Percentiles rank a stretch among this genome's conserved stretches.
Evolutionary conservation across 2,113 vertebrate species (phyloP).

Genomic region (Hypanus sabinus): DNA sequence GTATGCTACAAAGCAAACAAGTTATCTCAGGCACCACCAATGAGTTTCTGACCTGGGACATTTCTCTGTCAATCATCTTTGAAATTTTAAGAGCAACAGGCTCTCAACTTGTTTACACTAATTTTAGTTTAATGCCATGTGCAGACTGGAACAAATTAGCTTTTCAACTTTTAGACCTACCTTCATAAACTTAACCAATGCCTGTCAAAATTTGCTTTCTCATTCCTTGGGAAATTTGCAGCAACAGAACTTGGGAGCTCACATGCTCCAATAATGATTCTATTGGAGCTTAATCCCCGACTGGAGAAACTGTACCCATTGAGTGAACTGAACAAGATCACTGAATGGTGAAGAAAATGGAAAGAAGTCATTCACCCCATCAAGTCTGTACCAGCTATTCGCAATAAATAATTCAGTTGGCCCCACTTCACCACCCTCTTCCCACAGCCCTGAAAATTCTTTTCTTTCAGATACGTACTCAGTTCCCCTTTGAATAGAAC

Average conservation of each 20-base stretch:
- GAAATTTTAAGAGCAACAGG: background rate
- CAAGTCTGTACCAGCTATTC: too few relatives aligned
- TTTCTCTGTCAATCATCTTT: slow-evolving; percentile 28
- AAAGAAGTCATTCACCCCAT: too few relatives aligned
- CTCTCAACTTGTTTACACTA: background rate
- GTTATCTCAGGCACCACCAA: background rate
- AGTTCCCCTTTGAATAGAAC: too few relatives aligned
- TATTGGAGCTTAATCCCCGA: background rate
- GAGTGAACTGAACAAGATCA: background rate
- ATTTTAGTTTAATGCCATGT: background rate
- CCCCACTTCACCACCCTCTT: too few relatives aligned
- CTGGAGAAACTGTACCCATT: background rate
- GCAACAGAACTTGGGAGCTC: background rate
- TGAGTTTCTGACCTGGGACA: slow-evolving; percentile 14
- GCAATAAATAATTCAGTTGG: too few relatives aligned
- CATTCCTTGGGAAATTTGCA: background rate
- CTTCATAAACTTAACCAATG: background rate
- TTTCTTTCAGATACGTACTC: too few relatives aligned
- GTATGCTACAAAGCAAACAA: background rate
- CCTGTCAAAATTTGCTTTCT: background rate
- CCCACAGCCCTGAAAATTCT: too few relatives aligned
- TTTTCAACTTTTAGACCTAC: background rate
- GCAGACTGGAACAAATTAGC: slow-evolving; percentile 2
- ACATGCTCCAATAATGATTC: background rate
- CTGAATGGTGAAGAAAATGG: too few relatives aligned